Evolutionary conservation across 2,797 vertebrate species (phyloP).

Genomic region (Dromococcyx pavoninus): DNA sequence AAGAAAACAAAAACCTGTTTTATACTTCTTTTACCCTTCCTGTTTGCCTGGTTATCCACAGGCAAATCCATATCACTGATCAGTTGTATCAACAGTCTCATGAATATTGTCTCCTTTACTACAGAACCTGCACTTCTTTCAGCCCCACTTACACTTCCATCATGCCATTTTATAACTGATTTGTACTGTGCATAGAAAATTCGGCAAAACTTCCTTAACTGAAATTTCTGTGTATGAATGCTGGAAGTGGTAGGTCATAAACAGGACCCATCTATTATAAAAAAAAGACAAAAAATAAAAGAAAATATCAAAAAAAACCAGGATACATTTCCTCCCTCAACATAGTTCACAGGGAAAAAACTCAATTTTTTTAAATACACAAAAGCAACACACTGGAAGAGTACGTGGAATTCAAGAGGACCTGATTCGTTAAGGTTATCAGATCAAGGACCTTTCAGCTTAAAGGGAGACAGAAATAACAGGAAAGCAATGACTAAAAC

Average conservation of each 20-base stretch:
- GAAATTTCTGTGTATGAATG: background rate
- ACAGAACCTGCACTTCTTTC: background rate
- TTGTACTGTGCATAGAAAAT: background rate
- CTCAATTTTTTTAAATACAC: background rate
- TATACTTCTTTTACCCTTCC: background rate
- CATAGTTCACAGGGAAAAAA: background rate
- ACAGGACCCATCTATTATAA: background rate
- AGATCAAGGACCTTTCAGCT: background rate
- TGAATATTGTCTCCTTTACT: background rate
- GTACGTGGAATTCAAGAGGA: background rate
- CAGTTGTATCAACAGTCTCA: background rate
- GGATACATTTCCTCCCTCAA: background rate
- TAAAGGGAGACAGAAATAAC: background rate
- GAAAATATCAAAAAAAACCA: background rate
- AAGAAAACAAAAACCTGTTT: background rate
- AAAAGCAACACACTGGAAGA: background rate
- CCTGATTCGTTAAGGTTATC: background rate
- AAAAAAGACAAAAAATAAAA: background rate
- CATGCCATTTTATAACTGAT: background rate
- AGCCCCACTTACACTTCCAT: background rate
- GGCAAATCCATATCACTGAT: fast-evolving
- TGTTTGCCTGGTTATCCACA: background rate
- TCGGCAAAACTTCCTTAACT: background rate
- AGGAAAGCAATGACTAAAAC: slow-evolving; percentile 8
- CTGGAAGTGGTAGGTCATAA: background rate